Evolutionary conservation across 2,113 vertebrate species (phyloP), one percentile per base, ranked within the genome.

Genomic region (Mixornis gularis): DNA sequence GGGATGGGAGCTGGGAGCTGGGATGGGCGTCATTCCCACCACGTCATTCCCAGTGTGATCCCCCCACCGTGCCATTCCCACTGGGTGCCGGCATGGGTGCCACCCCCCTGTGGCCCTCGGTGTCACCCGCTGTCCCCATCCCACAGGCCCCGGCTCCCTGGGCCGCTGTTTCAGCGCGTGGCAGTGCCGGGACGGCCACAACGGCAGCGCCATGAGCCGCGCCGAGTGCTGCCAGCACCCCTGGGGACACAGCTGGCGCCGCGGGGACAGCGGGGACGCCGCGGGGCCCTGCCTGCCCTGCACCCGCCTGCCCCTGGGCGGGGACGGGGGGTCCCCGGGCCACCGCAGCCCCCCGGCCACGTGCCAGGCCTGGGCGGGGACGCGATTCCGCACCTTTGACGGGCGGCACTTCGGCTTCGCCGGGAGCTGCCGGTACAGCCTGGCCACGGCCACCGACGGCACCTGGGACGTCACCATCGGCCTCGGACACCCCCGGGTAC

Each of bases 341-440:
- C 93, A 36, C 59, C 95, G 91, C 24, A 97, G 87, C 32, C 96
- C 96, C n/a, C 97, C 95, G 0, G 98, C 98, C 91, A 97, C 98
- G 30, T 99, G 99, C 71, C 79, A 97, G 92, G 95, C 98, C 69
- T 99, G 98, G 99, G 98, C 98, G 0, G 98, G 98, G n/a, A 97
- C 98, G 34, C 98, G 98, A 52, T 98, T 98, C 92, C 98, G 97
- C 52, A 98, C 97, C 62, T 99, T 99, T 34, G 99, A 99, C 1
- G 97, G 98, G 48, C 97, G 83, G 48, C 98, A 99, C 95, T 99
- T 98, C 82, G 96, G 97, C 93, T 98, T 99, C 94, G 81, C 97
- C 48, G 98, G 99, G 19, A 89, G 24, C 89, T 99, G 99, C 91
- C 96, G 97, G 12, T 99, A 99, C 92, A 94, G 97, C 89, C 93